Evolutionary conservation across 1,140 invertebrate species (phyloP).

Genomic region (Atta texana): DNA sequence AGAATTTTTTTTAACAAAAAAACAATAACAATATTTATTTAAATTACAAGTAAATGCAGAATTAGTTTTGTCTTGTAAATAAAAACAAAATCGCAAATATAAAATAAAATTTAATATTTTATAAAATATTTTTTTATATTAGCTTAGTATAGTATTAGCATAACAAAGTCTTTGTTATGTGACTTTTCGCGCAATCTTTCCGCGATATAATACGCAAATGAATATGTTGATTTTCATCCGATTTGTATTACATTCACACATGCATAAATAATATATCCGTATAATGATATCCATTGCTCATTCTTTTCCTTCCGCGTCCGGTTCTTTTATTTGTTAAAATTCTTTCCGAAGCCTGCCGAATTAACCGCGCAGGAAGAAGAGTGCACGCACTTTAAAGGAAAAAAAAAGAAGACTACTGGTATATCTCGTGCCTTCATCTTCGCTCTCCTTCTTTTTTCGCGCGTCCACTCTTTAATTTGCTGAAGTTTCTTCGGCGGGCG

Average conservation of each 20-base stretch:
- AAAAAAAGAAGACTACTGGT: conserved; percentile 34
- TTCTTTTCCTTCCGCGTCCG: conserved; percentile 22
- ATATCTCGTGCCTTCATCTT: conserved; percentile 51
- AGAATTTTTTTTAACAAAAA: neutral
- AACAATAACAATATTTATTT: neutral
- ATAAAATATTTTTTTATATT: neutral
- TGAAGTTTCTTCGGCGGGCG: conserved; percentile 31
- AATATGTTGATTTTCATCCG: neutral
- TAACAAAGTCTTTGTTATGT: no score
- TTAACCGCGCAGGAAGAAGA: conserved; percentile 35
- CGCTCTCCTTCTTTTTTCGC: conserved; percentile 45
- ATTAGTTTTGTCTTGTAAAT: neutral
- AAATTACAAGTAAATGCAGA: neutral
- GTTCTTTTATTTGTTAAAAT: conserved; percentile 27
- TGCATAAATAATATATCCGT: neutral
- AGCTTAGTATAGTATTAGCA: neutral
- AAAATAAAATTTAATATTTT: neutral
- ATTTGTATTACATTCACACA: neutral
- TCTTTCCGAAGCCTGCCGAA: conserved; percentile 36
- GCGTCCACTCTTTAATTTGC: conserved; percentile 56
- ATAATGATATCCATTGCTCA: conserved; percentile 28
- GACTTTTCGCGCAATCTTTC: neutral
- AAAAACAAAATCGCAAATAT: neutral
- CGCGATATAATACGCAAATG: neutral
- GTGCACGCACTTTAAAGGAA: neutral